Conservation (phyloP, 2,113 vertebrate species). For the Charina bottae region DNA sequence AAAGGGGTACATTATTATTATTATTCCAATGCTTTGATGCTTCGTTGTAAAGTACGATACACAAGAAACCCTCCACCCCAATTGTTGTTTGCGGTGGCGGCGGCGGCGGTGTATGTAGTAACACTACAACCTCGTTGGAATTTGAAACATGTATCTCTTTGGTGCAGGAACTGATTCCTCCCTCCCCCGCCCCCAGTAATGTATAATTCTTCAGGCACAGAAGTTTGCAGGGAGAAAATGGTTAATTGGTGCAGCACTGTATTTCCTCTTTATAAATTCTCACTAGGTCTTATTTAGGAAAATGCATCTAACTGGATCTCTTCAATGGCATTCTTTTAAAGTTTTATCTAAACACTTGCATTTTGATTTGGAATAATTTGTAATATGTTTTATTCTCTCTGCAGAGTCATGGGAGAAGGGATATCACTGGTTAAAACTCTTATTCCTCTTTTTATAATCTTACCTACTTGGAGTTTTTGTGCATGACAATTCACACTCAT, state of each 20-base stretch:
- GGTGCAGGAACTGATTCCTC: not conserved
- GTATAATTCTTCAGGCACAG: not conserved
- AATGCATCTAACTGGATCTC: not conserved
- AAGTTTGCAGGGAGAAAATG: conserved; percentile 25
- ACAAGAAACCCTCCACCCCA: not conserved
- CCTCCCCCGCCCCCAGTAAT: not conserved
- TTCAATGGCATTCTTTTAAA: not conserved
- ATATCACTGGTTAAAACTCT: not conserved
- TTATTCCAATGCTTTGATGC: not conserved
- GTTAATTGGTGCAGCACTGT: not conserved
- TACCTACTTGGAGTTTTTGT: not conserved
- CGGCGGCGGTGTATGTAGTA: not conserved
- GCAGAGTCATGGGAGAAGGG: conserved; percentile 1
- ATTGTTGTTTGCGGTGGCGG: not conserved
- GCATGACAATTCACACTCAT: not conserved
- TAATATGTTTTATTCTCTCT: not conserved
- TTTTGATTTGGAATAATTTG: not conserved
- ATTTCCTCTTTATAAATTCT: not conserved
- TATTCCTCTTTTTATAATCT: not conserved
- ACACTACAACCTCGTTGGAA: conserved; percentile 6
- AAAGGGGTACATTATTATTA: no score
- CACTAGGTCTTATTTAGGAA: not conserved
- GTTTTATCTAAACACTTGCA: not conserved
- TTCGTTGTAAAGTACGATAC: not conserved
- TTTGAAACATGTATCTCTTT: conserved; percentile 7